Evolutionary conservation across 2,888 invertebrate genomes (phyloP), one percentile per base, ranked within the genome.

Genomic region (Penaeus monodon): DNA sequence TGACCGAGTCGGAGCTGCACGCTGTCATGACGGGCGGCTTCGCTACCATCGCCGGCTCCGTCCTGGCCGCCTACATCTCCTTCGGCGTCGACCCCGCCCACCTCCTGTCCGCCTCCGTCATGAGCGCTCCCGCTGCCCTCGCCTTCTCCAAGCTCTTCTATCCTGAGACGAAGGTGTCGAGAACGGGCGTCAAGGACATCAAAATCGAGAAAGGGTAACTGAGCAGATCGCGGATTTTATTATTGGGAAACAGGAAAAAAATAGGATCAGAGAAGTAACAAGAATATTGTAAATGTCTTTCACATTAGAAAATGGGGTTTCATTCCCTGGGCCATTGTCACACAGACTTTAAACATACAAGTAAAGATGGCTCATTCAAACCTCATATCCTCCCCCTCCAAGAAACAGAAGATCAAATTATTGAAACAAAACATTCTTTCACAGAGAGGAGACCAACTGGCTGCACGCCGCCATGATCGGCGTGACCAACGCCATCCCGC

Each of bases 11-110:
- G 0, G 99, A 99, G 93, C 92, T 99, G 0, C 98, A 98, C 92
- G 95, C 98, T 0, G 94, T 99, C n/a, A 97, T 99, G 97, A 95
- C 97, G 0, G 96, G 97, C 0, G 99, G 99, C 10, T 98, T 98
- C 93, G 97, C 98, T 0, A 97, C 98, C 0, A 98, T 99, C 20
- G 98, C 98, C 68, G 97, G 96, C n/a, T 96, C 97, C 0, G 97
- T 98, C 1, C 93, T 99, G 91, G 98, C 98, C 0, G 97, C 98
- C 0, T 99, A 98, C 92, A 96, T 98, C 84, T 94, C 94, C 6
- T 98, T 97, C 92, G 98, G 98, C 0, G 97, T 98, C 0, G 94
- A 95, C 80, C 95, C 99, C 0, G 95, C 96, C 0, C 97, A 98
- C 92, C 93, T 99, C 68, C 95, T 99, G 89, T 97, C 98, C 0